phyloP scores from a whole-genome alignment of 2,888 invertebrate genomes.

The Plagiodera versicolora region DNA sequence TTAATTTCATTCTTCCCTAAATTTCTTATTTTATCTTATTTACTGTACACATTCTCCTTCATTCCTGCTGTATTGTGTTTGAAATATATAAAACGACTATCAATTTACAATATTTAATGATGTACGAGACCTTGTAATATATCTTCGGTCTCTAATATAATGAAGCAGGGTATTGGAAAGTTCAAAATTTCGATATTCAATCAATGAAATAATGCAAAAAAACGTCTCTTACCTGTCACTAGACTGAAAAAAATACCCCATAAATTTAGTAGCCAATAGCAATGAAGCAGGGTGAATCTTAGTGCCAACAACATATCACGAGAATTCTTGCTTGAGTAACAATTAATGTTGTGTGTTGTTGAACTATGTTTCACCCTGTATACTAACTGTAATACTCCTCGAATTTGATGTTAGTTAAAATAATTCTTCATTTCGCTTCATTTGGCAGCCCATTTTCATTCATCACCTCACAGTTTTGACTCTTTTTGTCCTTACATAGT shows the following conservation, averaged over 20 bases:
- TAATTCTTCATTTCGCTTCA: neutral
- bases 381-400: too few relatives aligned
- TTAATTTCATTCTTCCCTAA: too few relatives aligned
- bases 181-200: slow-evolving; percentile 48
- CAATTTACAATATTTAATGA: neutral
- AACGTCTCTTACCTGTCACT: slow-evolving; percentile 53
- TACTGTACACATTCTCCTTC: too few relatives aligned
- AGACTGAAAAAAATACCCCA: slow-evolving; percentile 42
- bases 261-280: slow-evolving; percentile 13
- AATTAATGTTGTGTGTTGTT: too few relatives aligned
- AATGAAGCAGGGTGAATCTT: neutral
- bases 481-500: too few relatives aligned
- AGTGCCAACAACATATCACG: too few relatives aligned
- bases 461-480: too few relatives aligned
- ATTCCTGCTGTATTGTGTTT: neutral
- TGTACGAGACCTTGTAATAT: slow-evolving; percentile 13
- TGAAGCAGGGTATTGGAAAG: slow-evolving; percentile 50
- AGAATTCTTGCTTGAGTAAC: too few relatives aligned
- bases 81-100: slow-evolving; percentile 2
- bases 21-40: too few relatives aligned
- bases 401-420: too few relatives aligned
- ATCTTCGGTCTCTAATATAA: slow-evolving; percentile 32
- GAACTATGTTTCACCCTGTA: too few relatives aligned
- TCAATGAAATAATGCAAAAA: slow-evolving; percentile 44
- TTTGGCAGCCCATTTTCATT: neutral